phyloP scores from a whole-genome alignment of 2,113 vertebrate species.

The Myiagra hebetior region DNA sequence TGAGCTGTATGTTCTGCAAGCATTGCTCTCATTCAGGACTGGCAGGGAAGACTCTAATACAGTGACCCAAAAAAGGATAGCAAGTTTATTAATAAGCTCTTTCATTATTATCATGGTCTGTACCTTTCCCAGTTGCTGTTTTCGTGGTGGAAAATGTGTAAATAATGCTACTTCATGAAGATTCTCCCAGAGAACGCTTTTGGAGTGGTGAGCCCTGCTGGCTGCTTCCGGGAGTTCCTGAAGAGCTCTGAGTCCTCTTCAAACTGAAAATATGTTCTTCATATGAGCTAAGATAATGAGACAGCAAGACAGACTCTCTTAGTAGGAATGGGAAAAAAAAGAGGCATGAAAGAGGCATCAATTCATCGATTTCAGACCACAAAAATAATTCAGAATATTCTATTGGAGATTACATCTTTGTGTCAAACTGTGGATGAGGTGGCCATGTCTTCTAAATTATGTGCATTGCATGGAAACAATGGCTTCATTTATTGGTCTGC shows the following conservation, averaged over 20 bases:
- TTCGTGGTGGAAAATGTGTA: neutral
- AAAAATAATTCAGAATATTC: conserved; percentile 29
- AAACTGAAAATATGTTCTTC: neutral
- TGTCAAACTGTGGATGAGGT: neutral
- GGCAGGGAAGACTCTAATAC: neutral
- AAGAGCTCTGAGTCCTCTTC: neutral
- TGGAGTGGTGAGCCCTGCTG: neutral
- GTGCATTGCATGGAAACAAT: conserved; percentile 50
- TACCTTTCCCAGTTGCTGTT: neutral
- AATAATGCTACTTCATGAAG: neutral
- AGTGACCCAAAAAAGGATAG: neutral
- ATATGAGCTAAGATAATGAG: neutral
- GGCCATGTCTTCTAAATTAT: conserved; percentile 41
- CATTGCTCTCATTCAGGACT: neutral
- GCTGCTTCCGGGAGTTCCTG: neutral
- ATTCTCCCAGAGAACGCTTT: neutral
- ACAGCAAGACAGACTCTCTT: neutral
- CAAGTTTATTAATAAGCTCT: neutral
- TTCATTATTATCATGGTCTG: neutral
- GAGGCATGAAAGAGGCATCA: neutral
- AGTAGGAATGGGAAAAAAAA: neutral
- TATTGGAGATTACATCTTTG: neutral
- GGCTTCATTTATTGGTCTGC: conserved; percentile 57
- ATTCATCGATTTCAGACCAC: neutral
- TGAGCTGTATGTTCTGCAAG: neutral